These are phyloP conservation scores for Vanessa cardui DNA, from an alignment of 2,888 invertebrate genomes.

Conservation along the genomic window DNA sequence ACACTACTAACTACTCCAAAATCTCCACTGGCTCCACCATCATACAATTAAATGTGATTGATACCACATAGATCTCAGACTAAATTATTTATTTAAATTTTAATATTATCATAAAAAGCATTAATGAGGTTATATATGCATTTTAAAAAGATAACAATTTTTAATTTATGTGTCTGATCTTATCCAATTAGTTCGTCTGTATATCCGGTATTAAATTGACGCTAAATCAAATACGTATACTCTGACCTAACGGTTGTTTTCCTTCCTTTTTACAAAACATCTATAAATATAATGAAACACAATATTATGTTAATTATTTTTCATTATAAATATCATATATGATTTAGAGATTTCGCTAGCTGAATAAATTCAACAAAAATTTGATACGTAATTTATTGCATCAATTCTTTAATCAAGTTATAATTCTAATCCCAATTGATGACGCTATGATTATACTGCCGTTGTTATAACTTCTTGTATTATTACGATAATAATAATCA, in stretches of 20 bases:
- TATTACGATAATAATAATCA: background rate
- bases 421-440: constrained; percentile 9
- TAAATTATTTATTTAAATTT: too few relatives aligned
- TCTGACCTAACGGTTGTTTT: background rate
- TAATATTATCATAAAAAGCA: too few relatives aligned
- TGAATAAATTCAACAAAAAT: background rate
- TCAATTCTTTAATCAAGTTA: constrained; percentile 1
- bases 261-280: background rate
- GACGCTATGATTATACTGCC: background rate
- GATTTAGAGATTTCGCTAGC: background rate
- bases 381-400: background rate
- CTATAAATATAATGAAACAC: background rate
- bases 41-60: too few relatives aligned
- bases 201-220: background rate
- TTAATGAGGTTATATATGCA: background rate
- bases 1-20: too few relatives aligned
- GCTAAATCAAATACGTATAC: constrained; percentile 4
- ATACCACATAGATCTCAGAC: too few relatives aligned
- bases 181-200: background rate
- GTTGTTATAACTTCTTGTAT: background rate
- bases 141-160: background rate
- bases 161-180: background rate
- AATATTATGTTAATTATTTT: background rate
- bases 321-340: constrained; percentile 5
- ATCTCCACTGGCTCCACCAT: too few relatives aligned